Conservation (phyloP, 2,888 invertebrate species). For the Tinea semifulvella region DNA sequence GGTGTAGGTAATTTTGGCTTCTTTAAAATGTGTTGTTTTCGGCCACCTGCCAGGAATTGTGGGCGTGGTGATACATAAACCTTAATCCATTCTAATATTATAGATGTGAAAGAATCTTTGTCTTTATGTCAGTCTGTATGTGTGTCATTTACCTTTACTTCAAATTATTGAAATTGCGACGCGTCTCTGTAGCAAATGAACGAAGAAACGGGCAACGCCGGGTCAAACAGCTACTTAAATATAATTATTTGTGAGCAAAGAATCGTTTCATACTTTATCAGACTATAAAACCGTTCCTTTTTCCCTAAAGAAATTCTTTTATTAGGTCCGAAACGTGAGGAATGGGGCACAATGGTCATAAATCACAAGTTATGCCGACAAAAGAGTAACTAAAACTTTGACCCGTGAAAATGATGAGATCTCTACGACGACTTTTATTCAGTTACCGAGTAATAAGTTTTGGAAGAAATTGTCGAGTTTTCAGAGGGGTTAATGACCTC, state of each 20-base stretch:
- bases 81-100: too few species aligned
- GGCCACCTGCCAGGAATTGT: too few species aligned
- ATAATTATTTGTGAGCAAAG: neutral
- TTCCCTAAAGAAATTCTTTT: slow-evolving; percentile 39
- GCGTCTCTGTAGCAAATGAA: too few species aligned
- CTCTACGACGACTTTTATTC: slow-evolving; percentile 43
- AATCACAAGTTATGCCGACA: slow-evolving; percentile 50
- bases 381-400: slow-evolving; percentile 58
- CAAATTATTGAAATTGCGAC: too few species aligned
- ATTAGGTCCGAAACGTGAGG: slow-evolving; percentile 28
- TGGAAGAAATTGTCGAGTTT: slow-evolving; percentile 9
- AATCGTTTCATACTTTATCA: too few species aligned
- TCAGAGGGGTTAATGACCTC: neutral
- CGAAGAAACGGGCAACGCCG: too few species aligned
- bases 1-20: too few species aligned
- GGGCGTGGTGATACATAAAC: too few species aligned
- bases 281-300: slow-evolving; percentile 41
- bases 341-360: slow-evolving; percentile 30
- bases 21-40: too few species aligned
- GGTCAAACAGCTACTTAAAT: slow-evolving; percentile 31
- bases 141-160: too few species aligned
- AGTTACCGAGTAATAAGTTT: slow-evolving; percentile 46
- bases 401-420: slow-evolving; percentile 54
- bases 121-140: too few species aligned
- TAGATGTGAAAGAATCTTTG: too few species aligned